Base-by-base conservation (phyloP, 2,113 vertebrate species). In the Ochotona princeps region DNA sequence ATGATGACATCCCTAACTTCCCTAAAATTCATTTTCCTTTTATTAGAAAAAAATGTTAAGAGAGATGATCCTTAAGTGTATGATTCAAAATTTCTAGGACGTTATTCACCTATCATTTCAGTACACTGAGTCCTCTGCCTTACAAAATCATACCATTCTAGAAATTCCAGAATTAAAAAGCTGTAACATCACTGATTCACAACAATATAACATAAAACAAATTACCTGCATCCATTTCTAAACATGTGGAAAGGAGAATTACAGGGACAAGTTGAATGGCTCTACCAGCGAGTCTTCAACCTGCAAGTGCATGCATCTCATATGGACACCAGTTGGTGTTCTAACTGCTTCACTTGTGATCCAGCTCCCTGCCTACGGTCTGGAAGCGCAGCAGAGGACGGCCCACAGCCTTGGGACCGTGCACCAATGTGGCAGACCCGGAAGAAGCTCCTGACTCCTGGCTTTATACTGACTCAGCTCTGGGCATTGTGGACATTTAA, bases 41-140 rank as follows among this genome's bases (percentile, higher is more conserved):
- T 28, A 54, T 20, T n/a, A n/a, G 9, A 51, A 74, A 85, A 87
- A 61, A 51, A 76, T 54, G 3, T 28, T 51, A 63, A 83, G 51
- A 78, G 70, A 82, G 9, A 70, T 38, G 54, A 44, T 54, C 26
- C 44, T 13, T 82, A 51, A 26, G 65, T 65, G 32, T 83, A 26
- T 38, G 21, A 1, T 6, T 88, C 65, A 87, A 79, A 49, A 79
- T 67, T 63, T 69, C 51, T 49, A 23, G 54, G 26, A 81, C 70
- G 47, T 23, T 76, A 6, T 70, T 15, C 76, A 18, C 20, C 8
- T 61, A 86, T 54, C 76, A 90, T 51, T 17, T 60, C 26, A 25
- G 18, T 32, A 14, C 5, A 72, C 7, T 4, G 11, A 72, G 1
- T 5, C 7, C 2, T 18, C 0, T n/a, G 5, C 12, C 73, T 38